A percentile compares a stretch with the other conserved stretches of the same genome.
These are phyloP conservation scores for Idaea dimidiata DNA, from an alignment of 2,888 invertebrate species.

Conservation along the genomic window DNA sequence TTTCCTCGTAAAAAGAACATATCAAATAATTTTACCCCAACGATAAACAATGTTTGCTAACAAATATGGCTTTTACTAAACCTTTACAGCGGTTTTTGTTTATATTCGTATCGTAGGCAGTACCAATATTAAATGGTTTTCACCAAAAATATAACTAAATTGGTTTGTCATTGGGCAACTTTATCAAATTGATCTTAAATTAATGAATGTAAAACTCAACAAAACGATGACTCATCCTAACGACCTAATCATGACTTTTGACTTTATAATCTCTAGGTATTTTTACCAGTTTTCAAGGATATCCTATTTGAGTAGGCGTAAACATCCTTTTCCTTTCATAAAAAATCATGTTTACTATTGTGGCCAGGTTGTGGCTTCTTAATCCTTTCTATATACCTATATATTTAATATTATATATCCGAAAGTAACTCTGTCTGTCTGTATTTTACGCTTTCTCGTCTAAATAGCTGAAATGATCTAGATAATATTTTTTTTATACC, in stretches of 20 bases:
- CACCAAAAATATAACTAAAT: background rate
- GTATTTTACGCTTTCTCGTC: no score
- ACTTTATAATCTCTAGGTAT: background rate
- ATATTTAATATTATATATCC: background rate
- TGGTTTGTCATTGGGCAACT: background rate
- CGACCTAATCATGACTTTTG: background rate
- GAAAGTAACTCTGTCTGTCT: background rate
- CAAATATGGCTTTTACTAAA: background rate
- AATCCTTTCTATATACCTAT: no score
- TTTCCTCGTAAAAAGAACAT: conserved; percentile 2
- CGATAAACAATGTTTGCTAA: conserved; percentile 1
- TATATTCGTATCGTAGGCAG: background rate
- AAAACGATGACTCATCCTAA: background rate
- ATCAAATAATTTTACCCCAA: background rate
- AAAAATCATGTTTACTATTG: no score
- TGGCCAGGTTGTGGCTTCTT: no score
- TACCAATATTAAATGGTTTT: background rate
- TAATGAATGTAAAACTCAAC: background rate
- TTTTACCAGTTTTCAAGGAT: background rate
- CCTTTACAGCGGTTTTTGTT: background rate
- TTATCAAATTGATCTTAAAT: background rate
- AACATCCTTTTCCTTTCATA: no score
- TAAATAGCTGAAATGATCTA: no score
- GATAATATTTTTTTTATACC: no score
- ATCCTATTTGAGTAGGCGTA: no score